phyloP scores from a whole-genome alignment of 2,888 invertebrate species.

The Mantis religiosa region DNA sequence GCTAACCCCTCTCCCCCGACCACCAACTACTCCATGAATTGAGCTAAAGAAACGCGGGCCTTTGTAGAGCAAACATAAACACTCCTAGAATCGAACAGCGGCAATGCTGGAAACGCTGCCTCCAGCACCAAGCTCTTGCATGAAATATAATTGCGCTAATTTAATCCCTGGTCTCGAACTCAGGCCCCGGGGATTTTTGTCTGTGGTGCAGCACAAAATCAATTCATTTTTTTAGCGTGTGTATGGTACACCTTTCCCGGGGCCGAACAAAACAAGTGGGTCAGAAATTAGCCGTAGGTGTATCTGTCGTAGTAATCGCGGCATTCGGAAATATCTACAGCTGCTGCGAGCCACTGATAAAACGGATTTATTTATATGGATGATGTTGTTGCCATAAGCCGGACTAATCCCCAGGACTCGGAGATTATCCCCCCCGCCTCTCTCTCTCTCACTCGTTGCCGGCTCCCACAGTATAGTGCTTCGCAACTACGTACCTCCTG shows the following conservation, averaged over 20 bases:
- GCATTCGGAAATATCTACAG: conserved; percentile 10
- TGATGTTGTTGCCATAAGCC: conserved; percentile 14
- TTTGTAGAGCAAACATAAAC: too few relatives aligned
- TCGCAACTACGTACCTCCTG: not conserved
- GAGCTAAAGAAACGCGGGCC: too few relatives aligned
- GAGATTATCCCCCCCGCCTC: conserved; percentile 12
- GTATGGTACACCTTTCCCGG: not conserved
- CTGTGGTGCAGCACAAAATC: not conserved
- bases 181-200: not conserved
- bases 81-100: too few relatives aligned
- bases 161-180: not conserved
- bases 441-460: not conserved
- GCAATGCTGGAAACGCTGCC: not conserved
- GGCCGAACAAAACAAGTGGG: not conserved
- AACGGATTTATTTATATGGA: conserved; percentile 18
- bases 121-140: not conserved
- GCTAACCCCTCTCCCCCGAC: too few relatives aligned
- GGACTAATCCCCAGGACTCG: conserved; percentile 12
- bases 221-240: not conserved
- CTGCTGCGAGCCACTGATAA: conserved; percentile 9
- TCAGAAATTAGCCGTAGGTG: conserved; percentile 13
- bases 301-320: not conserved
- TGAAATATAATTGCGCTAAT: not conserved
- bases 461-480: not conserved
- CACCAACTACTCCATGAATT: too few relatives aligned